Percentiles rank a stretch among this genome's conserved stretches.
Evolutionary conservation across 2,888 invertebrate genomes (phyloP).

Genomic region (Lomographa bimaculata): DNA sequence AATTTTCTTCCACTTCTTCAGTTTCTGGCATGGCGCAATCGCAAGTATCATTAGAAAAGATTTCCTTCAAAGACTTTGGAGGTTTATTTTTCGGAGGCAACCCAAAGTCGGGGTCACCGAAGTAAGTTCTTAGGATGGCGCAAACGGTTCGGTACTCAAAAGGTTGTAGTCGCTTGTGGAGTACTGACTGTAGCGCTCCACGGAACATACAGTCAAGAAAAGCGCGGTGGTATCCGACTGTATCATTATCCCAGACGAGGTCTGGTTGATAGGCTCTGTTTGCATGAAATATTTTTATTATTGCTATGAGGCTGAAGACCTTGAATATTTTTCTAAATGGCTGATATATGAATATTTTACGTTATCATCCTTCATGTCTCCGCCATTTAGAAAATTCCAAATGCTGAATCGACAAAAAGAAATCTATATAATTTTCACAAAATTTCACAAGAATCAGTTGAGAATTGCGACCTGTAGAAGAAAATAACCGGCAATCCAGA

Average conservation of each 20-base stretch:
- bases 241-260: slow-evolving; percentile 55
- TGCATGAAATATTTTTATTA: slow-evolving; percentile 20
- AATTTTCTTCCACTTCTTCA: slow-evolving; percentile 48
- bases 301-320: too few species aligned
- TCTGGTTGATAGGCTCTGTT: slow-evolving; percentile 69
- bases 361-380: too few species aligned
- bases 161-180: slow-evolving; percentile 45
- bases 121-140: slow-evolving; percentile 50
- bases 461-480: too few species aligned
- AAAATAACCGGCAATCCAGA: too few species aligned
- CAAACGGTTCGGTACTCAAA: slow-evolving; percentile 48
- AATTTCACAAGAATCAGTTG: too few species aligned
- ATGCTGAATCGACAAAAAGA: too few species aligned
- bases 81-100: slow-evolving; percentile 53
- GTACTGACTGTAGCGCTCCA: slow-evolving; percentile 57
- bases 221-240: slow-evolving; percentile 54
- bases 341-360: too few species aligned
- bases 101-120: slow-evolving; percentile 70
- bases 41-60: slow-evolving; percentile 54
- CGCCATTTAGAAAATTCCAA: too few species aligned
- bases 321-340: too few species aligned
- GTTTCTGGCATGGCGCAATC: slow-evolving; percentile 59
- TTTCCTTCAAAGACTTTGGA: slow-evolving; percentile 43
- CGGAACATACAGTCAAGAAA: slow-evolving; percentile 73
- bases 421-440: too few species aligned